phyloP scores from a whole-genome alignment of 2,113 vertebrate species.

The Barbus barbus region DNA sequence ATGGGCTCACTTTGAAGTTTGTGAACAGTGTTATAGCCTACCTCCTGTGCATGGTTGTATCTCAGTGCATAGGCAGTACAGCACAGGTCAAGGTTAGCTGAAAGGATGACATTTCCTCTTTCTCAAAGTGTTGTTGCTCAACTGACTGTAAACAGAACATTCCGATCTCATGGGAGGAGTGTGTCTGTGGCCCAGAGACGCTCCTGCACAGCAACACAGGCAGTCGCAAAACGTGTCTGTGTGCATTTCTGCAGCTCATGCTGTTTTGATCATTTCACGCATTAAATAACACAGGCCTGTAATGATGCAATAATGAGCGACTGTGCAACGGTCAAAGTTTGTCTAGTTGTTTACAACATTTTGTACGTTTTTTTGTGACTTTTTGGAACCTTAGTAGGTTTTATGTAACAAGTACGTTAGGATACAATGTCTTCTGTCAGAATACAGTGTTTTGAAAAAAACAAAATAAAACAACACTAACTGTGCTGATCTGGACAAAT shows the following conservation, averaged over 20 bases:
- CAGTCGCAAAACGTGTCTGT: background rate
- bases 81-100: background rate
- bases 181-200: too few species aligned
- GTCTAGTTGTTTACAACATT: background rate
- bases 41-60: background rate
- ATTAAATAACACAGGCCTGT: too few species aligned
- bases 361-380: background rate
- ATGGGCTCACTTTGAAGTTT: too few species aligned
- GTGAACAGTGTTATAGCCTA: too few species aligned
- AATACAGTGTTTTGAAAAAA: background rate
- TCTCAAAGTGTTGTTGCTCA: conserved; percentile 4
- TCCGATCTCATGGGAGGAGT: conserved; percentile 49
- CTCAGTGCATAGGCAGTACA: background rate
- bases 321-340: background rate
- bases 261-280: background rate
- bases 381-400: background rate
- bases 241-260: conserved; percentile 3
- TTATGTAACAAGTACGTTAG: background rate
- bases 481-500: conserved; percentile 6
- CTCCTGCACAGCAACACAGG: background rate
- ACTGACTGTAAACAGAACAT: conserved; percentile 40
- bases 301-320: background rate
- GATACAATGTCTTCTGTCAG: background rate
- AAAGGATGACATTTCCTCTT: conserved; percentile 24
- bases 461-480: background rate